These are phyloP conservation scores for Agapornis roseicollis DNA, from an alignment of 2,113 vertebrate species.

Conservation along the genomic window DNA sequence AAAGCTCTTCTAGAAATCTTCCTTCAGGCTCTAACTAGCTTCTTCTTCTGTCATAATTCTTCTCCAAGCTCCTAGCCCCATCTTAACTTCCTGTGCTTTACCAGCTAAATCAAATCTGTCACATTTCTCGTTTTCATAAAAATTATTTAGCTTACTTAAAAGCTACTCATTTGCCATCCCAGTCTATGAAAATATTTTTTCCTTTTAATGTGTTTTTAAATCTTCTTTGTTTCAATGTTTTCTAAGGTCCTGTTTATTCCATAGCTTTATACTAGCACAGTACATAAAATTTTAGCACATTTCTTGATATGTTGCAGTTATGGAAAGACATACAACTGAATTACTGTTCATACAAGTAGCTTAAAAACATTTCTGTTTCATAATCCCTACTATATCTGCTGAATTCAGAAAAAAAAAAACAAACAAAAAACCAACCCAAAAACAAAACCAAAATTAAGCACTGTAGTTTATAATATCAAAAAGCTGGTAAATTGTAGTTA, in stretches of 20 bases:
- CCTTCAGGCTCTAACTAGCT: neutral
- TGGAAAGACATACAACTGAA: neutral
- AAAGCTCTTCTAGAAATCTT: neutral
- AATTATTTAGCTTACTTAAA: neutral
- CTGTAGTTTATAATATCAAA: neutral
- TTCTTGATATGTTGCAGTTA: neutral
- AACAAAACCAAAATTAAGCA: neutral
- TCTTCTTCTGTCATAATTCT: neutral
- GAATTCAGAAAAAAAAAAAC: neutral
- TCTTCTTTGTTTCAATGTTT: neutral
- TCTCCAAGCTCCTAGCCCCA: neutral
- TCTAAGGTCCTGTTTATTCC: neutral
- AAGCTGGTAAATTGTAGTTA: neutral
- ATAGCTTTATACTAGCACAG: fast-evolving
- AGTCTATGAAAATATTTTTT: neutral
- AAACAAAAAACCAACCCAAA: too few relatives aligned
- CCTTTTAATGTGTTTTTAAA: neutral
- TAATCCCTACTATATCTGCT: neutral
- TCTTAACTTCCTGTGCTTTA: neutral
- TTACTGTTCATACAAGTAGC: neutral
- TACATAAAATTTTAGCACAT: neutral
- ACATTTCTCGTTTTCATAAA: neutral
- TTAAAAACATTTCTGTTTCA: neutral
- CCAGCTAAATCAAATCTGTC: neutral
- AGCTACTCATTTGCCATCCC: neutral